Conservation (phyloP, 2,797 vertebrate genomes). For the Chelon labrosus region DNA sequence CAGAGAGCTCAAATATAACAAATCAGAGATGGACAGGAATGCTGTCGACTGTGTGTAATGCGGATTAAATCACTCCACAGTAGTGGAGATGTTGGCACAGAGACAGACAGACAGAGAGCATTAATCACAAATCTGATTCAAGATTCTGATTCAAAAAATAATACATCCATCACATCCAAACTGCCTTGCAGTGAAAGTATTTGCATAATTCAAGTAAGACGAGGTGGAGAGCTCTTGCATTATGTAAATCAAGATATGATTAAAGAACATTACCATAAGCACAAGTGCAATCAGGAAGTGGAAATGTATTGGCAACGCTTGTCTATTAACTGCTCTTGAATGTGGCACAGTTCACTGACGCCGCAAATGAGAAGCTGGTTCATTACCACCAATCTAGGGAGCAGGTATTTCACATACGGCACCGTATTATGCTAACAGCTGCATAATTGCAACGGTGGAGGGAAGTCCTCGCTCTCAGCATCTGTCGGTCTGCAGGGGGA, state of each 20-base stretch:
- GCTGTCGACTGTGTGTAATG: background rate
- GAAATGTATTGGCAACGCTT: slow-evolving; percentile 44
- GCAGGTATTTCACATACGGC: slow-evolving; percentile 26
- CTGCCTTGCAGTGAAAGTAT: slow-evolving; percentile 44
- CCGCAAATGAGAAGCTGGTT: slow-evolving; percentile 18
- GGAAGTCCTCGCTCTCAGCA: background rate
- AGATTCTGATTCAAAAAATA: slow-evolving; percentile 8
- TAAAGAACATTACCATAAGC: slow-evolving; percentile 59
- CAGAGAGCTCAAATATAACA: background rate
- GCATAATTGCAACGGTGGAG: slow-evolving; percentile 12
- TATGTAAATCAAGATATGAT: slow-evolving; percentile 72
- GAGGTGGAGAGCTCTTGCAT: slow-evolving; percentile 60
- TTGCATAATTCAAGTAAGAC: slow-evolving; percentile 66
- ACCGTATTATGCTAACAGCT: slow-evolving; percentile 5
- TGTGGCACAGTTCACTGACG: slow-evolving; percentile 28
- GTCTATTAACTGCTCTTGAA: slow-evolving; percentile 48
- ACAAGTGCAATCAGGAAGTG: slow-evolving; percentile 57
- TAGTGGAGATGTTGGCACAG: background rate
- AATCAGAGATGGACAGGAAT: background rate
- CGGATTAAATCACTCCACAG: slow-evolving; percentile 3
- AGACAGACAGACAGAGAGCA: slow-evolving; percentile 3
- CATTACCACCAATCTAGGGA: slow-evolving; percentile 30
- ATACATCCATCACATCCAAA: slow-evolving; percentile 27
- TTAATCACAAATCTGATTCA: slow-evolving; percentile 36
- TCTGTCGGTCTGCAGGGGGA: background rate